phyloP scores from a whole-genome alignment of 2,797 vertebrate genomes.

The Saxicola maurus region DNA sequence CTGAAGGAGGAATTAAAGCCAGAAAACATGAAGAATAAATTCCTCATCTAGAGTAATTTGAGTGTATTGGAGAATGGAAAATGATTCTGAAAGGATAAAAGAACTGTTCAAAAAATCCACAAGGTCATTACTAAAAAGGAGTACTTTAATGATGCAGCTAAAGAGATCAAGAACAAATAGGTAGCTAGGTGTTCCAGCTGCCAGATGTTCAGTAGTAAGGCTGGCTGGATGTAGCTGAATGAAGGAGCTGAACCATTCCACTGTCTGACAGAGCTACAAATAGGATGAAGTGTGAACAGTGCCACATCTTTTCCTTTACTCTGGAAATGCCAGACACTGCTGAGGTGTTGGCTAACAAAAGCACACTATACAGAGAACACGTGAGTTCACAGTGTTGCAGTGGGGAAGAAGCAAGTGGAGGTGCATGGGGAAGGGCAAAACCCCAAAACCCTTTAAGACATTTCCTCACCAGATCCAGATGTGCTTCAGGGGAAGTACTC shows the following conservation, averaged over 20 bases:
- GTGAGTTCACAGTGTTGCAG: not conserved
- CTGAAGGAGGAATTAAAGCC: not conserved
- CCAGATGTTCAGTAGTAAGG: not conserved
- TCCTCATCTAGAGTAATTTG: not conserved
- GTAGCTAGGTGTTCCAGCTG: not conserved
- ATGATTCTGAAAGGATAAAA: not conserved
- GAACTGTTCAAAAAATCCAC: not conserved
- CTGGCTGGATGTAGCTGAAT: not conserved
- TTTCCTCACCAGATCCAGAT: not conserved
- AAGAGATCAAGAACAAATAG: not conserved
- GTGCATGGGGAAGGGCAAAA: not conserved
- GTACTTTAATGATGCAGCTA: not conserved
- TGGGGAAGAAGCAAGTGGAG: not conserved
- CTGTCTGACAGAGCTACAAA: not conserved
- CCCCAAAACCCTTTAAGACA: not conserved
- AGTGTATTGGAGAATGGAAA: not conserved
- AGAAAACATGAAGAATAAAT: not conserved
- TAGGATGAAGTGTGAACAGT: not conserved
- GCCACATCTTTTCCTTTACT: not conserved
- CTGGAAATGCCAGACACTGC: not conserved
- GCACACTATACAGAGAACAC: fast-evolving
- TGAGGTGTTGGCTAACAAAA: not conserved
- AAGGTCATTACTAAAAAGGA: not conserved
- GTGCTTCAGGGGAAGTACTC: not conserved
- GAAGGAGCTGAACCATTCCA: not conserved